These are phyloP conservation scores for Prosopocoilus inquinatus DNA, from an alignment of 2,888 invertebrate genomes.

Conservation along the genomic window DNA sequence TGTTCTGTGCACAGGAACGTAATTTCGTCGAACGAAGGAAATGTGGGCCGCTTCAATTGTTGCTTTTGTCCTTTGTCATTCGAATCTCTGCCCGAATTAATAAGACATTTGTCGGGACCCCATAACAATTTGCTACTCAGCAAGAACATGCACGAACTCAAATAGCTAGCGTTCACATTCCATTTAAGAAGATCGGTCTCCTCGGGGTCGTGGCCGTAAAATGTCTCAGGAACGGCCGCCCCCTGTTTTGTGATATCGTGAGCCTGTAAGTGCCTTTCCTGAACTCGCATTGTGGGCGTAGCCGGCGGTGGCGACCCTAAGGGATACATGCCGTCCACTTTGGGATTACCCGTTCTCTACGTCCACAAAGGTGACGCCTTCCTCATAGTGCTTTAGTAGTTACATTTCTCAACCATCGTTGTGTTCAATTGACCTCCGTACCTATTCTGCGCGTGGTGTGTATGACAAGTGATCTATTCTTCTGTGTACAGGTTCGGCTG, in stretches of 20 bases:
- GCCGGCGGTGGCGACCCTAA: conserved; percentile 35
- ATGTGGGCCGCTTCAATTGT: conserved; percentile 75
- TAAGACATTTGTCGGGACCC: conserved; percentile 82
- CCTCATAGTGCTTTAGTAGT: conserved; percentile 41
- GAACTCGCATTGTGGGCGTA: conserved; percentile 10
- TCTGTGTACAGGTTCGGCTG: conserved; percentile 36
- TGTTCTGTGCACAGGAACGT: conserved; percentile 88
- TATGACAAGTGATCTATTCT: conserved; percentile 34
- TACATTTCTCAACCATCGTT: conserved; percentile 44
- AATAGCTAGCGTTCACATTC: conserved; percentile 29
- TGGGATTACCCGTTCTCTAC: conserved; percentile 33
- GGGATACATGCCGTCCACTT: conserved; percentile 29
- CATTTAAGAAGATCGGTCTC: conserved; percentile 4
- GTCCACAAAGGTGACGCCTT: conserved; percentile 4
- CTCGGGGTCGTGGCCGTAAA: conserved; percentile 18
- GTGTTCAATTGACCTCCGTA: conserved; percentile 51
- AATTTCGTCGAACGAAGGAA: conserved; percentile 78
- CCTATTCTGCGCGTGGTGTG: conserved; percentile 48
- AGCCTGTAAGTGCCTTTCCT: conserved; percentile 31
- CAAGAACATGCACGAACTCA: conserved; percentile 79
- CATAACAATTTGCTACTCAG: conserved; percentile 84
- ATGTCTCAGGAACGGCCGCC: conserved; percentile 25
- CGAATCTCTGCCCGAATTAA: conserved; percentile 82
- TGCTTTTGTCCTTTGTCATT: conserved; percentile 86
- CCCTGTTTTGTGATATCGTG: conserved; percentile 33